A percentile compares a stretch with the other conserved stretches of the same genome.
Evolutionary conservation across 2,797 vertebrate genomes (phyloP).

Genomic region (Lutjanus campechanus): DNA sequence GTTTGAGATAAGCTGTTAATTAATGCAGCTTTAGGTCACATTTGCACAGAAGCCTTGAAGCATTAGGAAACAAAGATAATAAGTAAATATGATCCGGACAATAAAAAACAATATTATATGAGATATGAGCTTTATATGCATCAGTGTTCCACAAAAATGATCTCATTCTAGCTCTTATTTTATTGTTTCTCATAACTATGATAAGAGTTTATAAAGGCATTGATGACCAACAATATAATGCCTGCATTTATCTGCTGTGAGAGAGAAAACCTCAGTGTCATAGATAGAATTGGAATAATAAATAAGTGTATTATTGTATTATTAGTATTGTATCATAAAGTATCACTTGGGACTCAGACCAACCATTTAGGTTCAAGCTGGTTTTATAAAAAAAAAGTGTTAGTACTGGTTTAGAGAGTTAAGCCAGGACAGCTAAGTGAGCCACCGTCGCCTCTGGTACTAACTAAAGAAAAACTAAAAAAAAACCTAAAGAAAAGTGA

Average conservation of each 20-base stretch:
- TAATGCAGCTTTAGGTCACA: constrained; percentile 25
- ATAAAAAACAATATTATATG: constrained; percentile 10
- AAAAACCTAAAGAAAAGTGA: background rate
- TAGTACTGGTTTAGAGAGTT: constrained; percentile 7
- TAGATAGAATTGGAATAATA: constrained; percentile 6
- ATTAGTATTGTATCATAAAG: constrained; percentile 7
- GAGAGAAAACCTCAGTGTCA: background rate
- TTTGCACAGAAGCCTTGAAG: constrained; percentile 12
- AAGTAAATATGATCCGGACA: background rate
- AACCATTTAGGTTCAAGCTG: constrained; percentile 4
- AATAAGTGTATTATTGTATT: constrained; percentile 1
- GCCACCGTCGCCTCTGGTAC: background rate
- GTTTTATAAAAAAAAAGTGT: background rate
- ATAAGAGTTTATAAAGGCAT: constrained; percentile 7
- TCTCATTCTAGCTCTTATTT: constrained; percentile 28
- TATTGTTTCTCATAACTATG: constrained; percentile 33
- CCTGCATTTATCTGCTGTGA: background rate
- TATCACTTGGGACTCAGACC: background rate
- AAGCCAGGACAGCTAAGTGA: background rate
- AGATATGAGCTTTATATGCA: constrained; percentile 14
- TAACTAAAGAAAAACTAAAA: background rate
- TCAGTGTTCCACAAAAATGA: constrained; percentile 2
- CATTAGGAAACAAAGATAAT: background rate
- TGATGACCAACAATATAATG: constrained; percentile 17
- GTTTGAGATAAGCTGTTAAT: constrained; percentile 29